phyloP scores from a whole-genome alignment of 2,888 invertebrate genomes.

The Abrostola triplasia region DNA sequence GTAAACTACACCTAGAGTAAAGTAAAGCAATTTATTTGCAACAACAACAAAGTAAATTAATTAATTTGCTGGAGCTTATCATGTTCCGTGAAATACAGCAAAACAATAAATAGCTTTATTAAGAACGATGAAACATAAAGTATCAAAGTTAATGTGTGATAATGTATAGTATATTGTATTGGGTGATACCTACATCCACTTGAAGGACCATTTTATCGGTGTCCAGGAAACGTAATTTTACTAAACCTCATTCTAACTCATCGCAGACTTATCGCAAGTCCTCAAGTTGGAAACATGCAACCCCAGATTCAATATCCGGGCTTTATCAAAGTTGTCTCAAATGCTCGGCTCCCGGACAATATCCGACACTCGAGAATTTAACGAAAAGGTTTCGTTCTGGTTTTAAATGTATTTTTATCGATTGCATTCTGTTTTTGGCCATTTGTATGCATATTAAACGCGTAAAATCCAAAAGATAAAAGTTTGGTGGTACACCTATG shows the following conservation, averaged over 20 bases:
- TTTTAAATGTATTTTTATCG: constrained; percentile 1
- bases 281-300: constrained; percentile 29
- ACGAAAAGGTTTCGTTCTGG: constrained; percentile 30
- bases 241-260: constrained; percentile 8
- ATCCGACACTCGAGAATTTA: constrained; percentile 46
- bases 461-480: neutral
- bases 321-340: constrained; percentile 38
- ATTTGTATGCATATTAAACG: neutral
- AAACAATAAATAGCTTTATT: too few relatives aligned
- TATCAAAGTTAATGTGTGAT: too few relatives aligned
- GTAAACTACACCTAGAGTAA: too few relatives aligned
- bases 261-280: constrained; percentile 12
- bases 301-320: constrained; percentile 42
- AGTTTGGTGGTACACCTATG: too few relatives aligned
- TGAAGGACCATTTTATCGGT: neutral
- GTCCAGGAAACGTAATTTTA: neutral
- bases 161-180: too few relatives aligned
- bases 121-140: neutral
- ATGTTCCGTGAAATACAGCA: too few relatives aligned
- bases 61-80: too few relatives aligned
- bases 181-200: neutral
- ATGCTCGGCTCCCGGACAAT: constrained; percentile 33
- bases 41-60: too few relatives aligned
- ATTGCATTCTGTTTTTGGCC: neutral
- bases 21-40: too few relatives aligned